phyloP scores from a whole-genome alignment of 2,888 invertebrate species.

The Drosophila eohydei region DNA sequence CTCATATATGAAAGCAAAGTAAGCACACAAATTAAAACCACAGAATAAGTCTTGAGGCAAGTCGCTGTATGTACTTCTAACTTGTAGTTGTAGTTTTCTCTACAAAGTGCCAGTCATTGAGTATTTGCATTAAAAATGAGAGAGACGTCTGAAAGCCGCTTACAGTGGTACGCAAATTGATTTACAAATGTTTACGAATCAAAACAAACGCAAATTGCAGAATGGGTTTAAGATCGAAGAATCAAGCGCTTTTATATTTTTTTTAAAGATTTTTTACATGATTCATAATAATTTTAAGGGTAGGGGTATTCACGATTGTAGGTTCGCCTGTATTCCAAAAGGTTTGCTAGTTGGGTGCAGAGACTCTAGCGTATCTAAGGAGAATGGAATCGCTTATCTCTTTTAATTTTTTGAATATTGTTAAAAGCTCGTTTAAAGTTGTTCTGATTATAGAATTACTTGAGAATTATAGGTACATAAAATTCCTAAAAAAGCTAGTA shows the following conservation, averaged over 20 bases:
- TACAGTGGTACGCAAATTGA: conserved; percentile 58
- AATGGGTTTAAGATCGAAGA: not conserved
- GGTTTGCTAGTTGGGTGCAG: no score
- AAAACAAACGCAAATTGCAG: conserved; percentile 3
- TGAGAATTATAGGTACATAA: not conserved
- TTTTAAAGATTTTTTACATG: not conserved
- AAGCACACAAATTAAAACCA: conserved; percentile 65
- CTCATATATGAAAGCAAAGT: conserved; percentile 12
- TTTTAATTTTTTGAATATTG: no score
- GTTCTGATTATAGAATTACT: not conserved
- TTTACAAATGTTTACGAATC: conserved; percentile 12
- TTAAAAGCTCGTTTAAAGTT: no score
- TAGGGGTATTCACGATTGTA: not conserved
- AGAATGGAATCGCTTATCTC: no score
- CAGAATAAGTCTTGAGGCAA: conserved; percentile 73
- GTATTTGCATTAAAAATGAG: conserved; percentile 78
- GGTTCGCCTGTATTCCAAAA: no score
- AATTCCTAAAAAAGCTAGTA: no score
- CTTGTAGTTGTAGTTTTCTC: conserved; percentile 57
- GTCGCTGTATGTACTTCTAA: conserved; percentile 36
- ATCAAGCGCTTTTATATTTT: not conserved
- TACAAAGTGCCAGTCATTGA: conserved; percentile 62
- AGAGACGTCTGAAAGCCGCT: conserved; percentile 67
- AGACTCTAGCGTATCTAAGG: no score
- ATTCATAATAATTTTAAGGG: not conserved